Conservation (phyloP, 2,113 vertebrate species). For the Phyllopteryx taeniolatus region DNA sequence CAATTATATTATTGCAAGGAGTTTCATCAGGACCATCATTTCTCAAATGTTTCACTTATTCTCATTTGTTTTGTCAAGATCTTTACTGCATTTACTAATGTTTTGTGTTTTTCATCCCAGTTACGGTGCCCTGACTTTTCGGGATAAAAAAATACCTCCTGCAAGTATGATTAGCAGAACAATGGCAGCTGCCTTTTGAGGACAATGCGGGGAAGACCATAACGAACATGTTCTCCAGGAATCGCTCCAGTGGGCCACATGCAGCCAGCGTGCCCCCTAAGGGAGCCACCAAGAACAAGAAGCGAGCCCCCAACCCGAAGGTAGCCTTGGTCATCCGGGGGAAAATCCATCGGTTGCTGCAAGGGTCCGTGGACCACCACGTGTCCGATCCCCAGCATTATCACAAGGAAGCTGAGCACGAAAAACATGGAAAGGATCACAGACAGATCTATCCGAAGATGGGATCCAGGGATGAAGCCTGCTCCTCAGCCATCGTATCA, state of each 20-base stretch:
- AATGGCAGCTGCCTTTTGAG: constrained; percentile 14
- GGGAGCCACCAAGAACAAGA: constrained; percentile 73
- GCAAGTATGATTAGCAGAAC: constrained; percentile 20
- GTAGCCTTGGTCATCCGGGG: constrained; percentile 72
- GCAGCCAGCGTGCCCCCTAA: constrained; percentile 70
- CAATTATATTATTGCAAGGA: background rate
- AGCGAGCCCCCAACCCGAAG: constrained; percentile 76
- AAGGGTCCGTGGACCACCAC: constrained; percentile 77
- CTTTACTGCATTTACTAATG: constrained; percentile 3
- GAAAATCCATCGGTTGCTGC: constrained; percentile 87
- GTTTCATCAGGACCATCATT: background rate
- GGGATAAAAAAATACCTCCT: constrained; percentile 5
- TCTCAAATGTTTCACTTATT: constrained; percentile 23
- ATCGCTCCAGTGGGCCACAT: constrained; percentile 79
- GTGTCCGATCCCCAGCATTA: constrained; percentile 68
- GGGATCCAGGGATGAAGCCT: constrained; percentile 35
- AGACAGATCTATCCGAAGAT: constrained; percentile 33
- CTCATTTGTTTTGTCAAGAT: background rate
- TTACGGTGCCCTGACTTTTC: constrained; percentile 29
- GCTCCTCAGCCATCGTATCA: constrained; percentile 46
- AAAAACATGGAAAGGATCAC: constrained; percentile 43
- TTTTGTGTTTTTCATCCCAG: constrained; percentile 40
- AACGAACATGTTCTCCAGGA: constrained; percentile 80
- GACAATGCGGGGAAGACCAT: constrained; percentile 38
- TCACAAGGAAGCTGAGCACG: constrained; percentile 71